These are phyloP conservation scores for Antrozous pallidus DNA, from an alignment of 2,797 vertebrate genomes.

Conservation along the genomic window DNA sequence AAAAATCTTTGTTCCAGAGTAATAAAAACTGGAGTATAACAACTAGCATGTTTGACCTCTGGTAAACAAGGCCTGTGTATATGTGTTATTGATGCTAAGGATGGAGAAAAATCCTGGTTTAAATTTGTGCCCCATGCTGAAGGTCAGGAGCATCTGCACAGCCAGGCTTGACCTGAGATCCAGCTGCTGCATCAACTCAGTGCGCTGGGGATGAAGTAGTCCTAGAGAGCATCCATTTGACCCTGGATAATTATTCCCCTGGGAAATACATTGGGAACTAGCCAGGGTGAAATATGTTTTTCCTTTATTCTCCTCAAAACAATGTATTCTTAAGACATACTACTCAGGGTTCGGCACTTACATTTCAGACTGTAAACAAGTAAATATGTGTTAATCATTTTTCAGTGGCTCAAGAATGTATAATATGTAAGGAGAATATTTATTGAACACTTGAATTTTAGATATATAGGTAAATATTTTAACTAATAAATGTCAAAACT, in stretches of 20 bases:
- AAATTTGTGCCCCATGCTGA: not conserved
- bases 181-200: not conserved
- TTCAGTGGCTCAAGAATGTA: not conserved
- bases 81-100: not conserved
- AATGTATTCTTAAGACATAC: not conserved
- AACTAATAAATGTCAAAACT: not conserved
- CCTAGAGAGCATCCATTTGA: not conserved
- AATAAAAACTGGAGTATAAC: not conserved
- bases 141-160: not conserved
- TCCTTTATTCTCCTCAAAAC: not conserved
- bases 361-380: not conserved
- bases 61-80: not conserved
- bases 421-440: not conserved
- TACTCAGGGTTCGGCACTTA: not conserved
- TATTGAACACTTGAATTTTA: not conserved
- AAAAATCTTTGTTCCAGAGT: not conserved
- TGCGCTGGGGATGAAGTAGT: too few species aligned
- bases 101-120: not conserved
- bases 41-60: not conserved
- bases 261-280: not conserved
- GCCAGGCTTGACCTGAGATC: not conserved
- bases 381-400: not conserved
- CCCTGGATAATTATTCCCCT: not conserved
- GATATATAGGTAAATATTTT: not conserved
- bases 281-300: not conserved